phyloP scores from a whole-genome alignment of 2,797 vertebrate species.

The Otolemur crassicaudatus region DNA sequence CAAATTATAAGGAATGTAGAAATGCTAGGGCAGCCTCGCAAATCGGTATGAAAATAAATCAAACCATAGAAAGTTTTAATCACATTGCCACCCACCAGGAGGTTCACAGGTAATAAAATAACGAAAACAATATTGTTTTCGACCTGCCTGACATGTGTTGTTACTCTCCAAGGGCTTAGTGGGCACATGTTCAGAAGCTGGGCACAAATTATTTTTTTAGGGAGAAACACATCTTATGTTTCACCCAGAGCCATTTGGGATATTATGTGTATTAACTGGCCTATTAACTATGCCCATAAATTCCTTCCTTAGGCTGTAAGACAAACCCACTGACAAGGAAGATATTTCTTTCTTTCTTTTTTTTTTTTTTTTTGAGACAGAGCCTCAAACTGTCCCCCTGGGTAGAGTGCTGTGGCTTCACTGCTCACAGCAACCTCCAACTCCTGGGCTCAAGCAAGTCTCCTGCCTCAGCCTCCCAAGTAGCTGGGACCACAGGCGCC shows the following conservation, averaged over 20 bases:
- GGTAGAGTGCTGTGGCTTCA: too few relatives aligned
- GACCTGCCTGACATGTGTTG: background rate
- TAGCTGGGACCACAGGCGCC: too few relatives aligned
- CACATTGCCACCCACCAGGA: constrained; percentile 67
- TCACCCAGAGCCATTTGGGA: background rate
- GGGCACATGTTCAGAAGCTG: background rate
- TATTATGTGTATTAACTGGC: background rate
- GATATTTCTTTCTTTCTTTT: too few relatives aligned
- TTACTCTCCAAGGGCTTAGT: background rate
- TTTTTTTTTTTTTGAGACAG: too few relatives aligned
- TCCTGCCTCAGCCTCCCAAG: too few relatives aligned
- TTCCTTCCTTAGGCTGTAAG: background rate
- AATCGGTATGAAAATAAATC: constrained; percentile 62
- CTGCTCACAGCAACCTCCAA: too few relatives aligned
- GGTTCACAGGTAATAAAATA: constrained; percentile 63
- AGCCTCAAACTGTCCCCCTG: too few relatives aligned
- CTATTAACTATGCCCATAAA: background rate
- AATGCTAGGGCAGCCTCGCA: constrained; percentile 41
- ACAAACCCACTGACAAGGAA: background rate
- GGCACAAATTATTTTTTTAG: background rate
- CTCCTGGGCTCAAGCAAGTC: too few relatives aligned
- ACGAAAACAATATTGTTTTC: constrained; percentile 21
- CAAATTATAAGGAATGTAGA: constrained; percentile 74
- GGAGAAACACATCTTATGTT: background rate
- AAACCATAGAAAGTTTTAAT: constrained; percentile 62